Evolutionary conservation across 2,113 vertebrate species (phyloP).

Genomic region (Lycaon pictus): DNA sequence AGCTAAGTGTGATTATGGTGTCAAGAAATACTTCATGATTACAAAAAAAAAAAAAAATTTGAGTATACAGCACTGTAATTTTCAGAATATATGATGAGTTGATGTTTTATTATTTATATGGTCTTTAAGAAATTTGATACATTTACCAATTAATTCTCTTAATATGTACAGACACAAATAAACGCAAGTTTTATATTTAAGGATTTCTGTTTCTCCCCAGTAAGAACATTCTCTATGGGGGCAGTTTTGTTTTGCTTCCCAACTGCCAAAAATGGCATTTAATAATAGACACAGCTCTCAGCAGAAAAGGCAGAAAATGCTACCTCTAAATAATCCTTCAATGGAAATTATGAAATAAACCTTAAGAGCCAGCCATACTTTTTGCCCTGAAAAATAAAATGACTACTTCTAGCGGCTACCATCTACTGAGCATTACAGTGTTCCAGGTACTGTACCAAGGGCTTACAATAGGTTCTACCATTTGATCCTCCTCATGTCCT

Average conservation of each 20-base stretch:
- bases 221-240: background rate
- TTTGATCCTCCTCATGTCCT: background rate
- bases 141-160: background rate
- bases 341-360: slow-evolving; percentile 1
- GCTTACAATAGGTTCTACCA: background rate
- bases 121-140: background rate
- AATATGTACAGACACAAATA: background rate
- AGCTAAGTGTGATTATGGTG: background rate
- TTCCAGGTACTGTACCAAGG: background rate
- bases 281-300: background rate
- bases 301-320: background rate
- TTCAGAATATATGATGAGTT: background rate
- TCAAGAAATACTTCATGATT: background rate
- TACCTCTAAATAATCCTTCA: background rate
- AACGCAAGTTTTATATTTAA: background rate
- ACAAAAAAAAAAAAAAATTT: background rate
- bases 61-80: background rate
- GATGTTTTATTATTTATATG: background rate
- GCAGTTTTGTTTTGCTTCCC: background rate
- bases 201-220: background rate
- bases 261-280: background rate
- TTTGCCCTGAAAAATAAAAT: background rate
- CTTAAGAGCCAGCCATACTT: background rate
- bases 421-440: background rate
- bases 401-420: background rate